phyloP scores from a whole-genome alignment of 2,888 invertebrate genomes.

The Stenotaenia linearis region DNA sequence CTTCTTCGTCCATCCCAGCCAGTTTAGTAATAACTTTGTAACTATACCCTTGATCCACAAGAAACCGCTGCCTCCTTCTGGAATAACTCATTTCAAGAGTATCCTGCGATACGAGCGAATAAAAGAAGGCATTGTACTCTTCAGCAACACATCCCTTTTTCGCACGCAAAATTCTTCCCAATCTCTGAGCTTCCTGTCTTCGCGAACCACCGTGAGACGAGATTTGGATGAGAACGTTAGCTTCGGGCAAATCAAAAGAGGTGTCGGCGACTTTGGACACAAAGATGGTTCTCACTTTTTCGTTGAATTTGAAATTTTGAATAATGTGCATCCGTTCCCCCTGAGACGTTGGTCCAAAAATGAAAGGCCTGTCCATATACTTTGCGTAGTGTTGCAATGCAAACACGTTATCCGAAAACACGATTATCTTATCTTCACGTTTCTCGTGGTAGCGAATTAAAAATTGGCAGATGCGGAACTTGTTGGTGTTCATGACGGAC shows the following conservation, averaged over 20 bases:
- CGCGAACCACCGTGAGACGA: conserved; percentile 98
- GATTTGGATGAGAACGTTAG: conserved; percentile 96
- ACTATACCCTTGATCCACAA: conserved; percentile 99
- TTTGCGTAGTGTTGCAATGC: conserved; percentile 95
- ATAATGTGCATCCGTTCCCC: conserved; percentile 94
- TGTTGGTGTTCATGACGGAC: conserved; percentile 98
- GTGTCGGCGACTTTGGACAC: conserved; percentile 99
- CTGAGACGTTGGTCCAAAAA: conserved; percentile 96
- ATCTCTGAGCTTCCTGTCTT: conserved; percentile 94
- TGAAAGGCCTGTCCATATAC: conserved; percentile 88
- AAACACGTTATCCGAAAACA: conserved; percentile 99
- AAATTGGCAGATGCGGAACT: conserved; percentile 94
- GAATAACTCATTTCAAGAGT: conserved; percentile 99
- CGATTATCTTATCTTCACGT: conserved; percentile 96
- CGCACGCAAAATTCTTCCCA: conserved; percentile 92
- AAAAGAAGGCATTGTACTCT: conserved; percentile 98
- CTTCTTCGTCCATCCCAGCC: conserved; percentile 82
- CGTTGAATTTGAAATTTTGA: conserved; percentile 98
- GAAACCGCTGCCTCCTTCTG: conserved; percentile 90
- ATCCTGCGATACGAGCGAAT: conserved; percentile 96
- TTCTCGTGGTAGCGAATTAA: conserved; percentile 87
- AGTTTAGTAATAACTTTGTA: conserved; percentile 96
- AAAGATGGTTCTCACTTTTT: conserved; percentile 97
- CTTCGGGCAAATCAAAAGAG: conserved; percentile 98
- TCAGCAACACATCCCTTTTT: conserved; percentile 87